Evolutionary conservation across 2,888 invertebrate genomes (phyloP).

Genomic region (Ochropacha duplaris): DNA sequence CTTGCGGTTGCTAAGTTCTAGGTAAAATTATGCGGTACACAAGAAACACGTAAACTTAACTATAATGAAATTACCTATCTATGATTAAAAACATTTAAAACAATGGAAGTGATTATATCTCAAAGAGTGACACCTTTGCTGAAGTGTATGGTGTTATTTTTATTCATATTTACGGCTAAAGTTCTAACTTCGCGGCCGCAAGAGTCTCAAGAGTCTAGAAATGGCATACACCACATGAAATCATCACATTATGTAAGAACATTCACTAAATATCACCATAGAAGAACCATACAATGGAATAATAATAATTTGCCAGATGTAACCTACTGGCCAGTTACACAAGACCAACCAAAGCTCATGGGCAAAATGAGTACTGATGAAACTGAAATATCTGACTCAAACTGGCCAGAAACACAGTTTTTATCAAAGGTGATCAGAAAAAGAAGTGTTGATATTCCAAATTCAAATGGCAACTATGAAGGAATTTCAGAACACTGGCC

Average conservation of each 20-base stretch:
- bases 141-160: conserved; percentile 73
- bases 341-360: conserved; percentile 46
- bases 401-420: conserved; percentile 50
- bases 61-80: conserved; percentile 11
- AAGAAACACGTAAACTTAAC: conserved; percentile 15
- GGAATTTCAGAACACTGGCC: conserved; percentile 22
- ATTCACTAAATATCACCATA: conserved; percentile 76
- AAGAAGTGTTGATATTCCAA: conserved; percentile 43
- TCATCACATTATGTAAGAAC: conserved; percentile 73
- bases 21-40: conserved; percentile 41
- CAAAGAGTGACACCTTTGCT: conserved; percentile 69
- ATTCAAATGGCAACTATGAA: conserved; percentile 14
- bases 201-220: conserved; percentile 60
- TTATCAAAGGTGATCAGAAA: conserved; percentile 53
- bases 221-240: conserved; percentile 65
- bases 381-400: conserved; percentile 4
- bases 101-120: conserved; percentile 67
- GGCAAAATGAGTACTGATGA: conserved; percentile 25
- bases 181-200: conserved; percentile 73
- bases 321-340: conserved; percentile 43
- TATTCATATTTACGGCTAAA: conserved; percentile 77
- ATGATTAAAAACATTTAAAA: conserved; percentile 18
- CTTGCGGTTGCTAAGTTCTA: conserved; percentile 53
- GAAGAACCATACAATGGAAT: conserved; percentile 69
- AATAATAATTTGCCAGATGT: conserved; percentile 40